phyloP scores from a whole-genome alignment of 2,113 vertebrate genomes.

The Orthonyx spaldingii region DNA sequence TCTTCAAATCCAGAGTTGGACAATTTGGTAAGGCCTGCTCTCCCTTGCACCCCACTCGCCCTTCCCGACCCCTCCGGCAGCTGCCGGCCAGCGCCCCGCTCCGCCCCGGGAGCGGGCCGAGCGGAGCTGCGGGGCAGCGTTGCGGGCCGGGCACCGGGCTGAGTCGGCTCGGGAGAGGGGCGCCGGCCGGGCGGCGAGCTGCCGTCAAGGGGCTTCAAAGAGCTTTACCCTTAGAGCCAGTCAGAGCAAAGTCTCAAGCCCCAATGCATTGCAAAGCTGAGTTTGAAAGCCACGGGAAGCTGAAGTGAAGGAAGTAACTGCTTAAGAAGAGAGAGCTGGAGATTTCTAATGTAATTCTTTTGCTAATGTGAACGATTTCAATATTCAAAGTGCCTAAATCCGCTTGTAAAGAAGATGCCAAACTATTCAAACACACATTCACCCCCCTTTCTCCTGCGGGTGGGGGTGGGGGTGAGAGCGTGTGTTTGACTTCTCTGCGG shows the following conservation, averaged over 20 bases:
- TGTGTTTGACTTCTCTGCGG: neutral
- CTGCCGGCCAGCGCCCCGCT: neutral
- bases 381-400: slow-evolving; percentile 77
- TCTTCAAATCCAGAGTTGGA: slow-evolving; percentile 99
- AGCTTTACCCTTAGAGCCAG: slow-evolving; percentile 30
- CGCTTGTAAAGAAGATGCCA: slow-evolving; percentile 69
- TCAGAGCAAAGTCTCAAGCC: slow-evolving; percentile 46
- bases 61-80: neutral
- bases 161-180: neutral
- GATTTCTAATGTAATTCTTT: slow-evolving; percentile 75
- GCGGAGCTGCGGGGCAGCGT: neutral
- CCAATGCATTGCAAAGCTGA: slow-evolving; percentile 50
- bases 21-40: slow-evolving; percentile 91
- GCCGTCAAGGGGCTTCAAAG: slow-evolving; percentile 31
- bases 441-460: slow-evolving; percentile 1
- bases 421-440: slow-evolving; percentile 53
- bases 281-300: slow-evolving; percentile 57
- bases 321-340: slow-evolving; percentile 62
- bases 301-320: slow-evolving; percentile 69
- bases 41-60: neutral
- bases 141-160: neutral
- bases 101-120: neutral
- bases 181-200: neutral
- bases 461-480: neutral
- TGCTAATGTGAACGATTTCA: slow-evolving; percentile 78